These are phyloP conservation scores for Cinclus cinclus DNA, from an alignment of 2,113 vertebrate genomes.

Conservation along the genomic window DNA sequence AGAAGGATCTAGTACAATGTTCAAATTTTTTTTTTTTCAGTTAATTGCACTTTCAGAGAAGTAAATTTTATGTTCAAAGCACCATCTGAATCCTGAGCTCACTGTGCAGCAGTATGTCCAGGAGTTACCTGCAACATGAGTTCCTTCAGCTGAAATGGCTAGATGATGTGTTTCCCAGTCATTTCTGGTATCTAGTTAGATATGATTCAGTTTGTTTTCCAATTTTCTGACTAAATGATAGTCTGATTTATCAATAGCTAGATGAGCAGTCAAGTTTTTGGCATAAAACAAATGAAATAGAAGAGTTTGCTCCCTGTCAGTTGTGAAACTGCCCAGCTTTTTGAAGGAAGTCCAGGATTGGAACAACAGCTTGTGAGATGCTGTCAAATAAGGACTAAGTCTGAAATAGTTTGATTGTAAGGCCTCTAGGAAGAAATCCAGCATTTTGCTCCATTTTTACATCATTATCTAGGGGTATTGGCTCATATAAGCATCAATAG, in stretches of 20 bases:
- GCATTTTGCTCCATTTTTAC: neutral
- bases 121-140: neutral
- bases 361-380: neutral
- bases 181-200: neutral
- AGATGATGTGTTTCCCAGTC: neutral
- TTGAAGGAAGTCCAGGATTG: neutral
- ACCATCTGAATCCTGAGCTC: neutral
- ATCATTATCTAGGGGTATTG: neutral
- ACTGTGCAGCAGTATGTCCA: neutral
- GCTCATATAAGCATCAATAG: neutral
- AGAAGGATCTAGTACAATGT: neutral
- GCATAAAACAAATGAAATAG: neutral
- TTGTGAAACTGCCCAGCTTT: neutral
- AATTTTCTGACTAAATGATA: neutral
- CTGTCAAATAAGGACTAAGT: neutral
- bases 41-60: neutral
- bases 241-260: neutral
- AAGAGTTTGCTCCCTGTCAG: neutral
- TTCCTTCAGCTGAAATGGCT: neutral
- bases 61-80: neutral
- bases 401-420: neutral
- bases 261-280: neutral
- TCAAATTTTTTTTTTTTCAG: neutral
- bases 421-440: neutral
- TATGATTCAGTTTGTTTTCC: neutral